Conservation (phyloP, 2,888 invertebrate genomes). For the Spisula solida region DNA sequence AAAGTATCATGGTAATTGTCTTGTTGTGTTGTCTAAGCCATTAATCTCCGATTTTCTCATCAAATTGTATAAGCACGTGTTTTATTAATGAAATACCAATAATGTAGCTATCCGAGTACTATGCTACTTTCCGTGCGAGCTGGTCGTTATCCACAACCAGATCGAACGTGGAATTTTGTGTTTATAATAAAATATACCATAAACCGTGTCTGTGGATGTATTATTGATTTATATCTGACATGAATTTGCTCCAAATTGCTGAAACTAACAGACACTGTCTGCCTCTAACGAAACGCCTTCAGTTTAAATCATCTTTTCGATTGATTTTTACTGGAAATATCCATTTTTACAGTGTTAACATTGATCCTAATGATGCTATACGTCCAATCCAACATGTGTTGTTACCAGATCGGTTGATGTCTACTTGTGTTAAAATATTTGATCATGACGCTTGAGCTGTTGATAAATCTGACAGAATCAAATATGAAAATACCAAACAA, state of each 20-base stretch:
- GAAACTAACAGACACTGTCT: not conserved
- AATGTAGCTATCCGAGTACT: not conserved
- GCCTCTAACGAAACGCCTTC: not conserved
- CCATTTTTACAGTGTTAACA: not conserved
- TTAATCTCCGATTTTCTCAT: not conserved
- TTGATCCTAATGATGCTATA: not conserved
- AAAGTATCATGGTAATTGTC: not conserved
- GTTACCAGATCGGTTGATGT: too few relatives aligned
- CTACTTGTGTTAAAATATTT: too few relatives aligned
- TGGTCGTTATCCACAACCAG: not conserved
- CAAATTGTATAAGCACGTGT: not conserved
- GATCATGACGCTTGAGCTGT: too few relatives aligned
- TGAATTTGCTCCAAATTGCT: not conserved
- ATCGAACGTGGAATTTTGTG: not conserved
- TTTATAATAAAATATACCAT: slow-evolving; percentile 8
- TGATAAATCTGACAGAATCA: too few relatives aligned
- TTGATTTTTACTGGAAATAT: slow-evolving; percentile 4
- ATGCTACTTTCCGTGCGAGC: not conserved
- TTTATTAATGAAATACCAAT: slow-evolving; percentile 6
- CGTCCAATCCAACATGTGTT: too few relatives aligned
- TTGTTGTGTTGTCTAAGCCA: not conserved
- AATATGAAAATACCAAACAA: too few relatives aligned
- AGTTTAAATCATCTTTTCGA: not conserved
- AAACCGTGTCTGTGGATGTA: not conserved
- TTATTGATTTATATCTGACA: slow-evolving; percentile 19